These are phyloP conservation scores for Cyrtodaria siliqua DNA, from an alignment of 2,888 invertebrate genomes.

Conservation along the genomic window DNA sequence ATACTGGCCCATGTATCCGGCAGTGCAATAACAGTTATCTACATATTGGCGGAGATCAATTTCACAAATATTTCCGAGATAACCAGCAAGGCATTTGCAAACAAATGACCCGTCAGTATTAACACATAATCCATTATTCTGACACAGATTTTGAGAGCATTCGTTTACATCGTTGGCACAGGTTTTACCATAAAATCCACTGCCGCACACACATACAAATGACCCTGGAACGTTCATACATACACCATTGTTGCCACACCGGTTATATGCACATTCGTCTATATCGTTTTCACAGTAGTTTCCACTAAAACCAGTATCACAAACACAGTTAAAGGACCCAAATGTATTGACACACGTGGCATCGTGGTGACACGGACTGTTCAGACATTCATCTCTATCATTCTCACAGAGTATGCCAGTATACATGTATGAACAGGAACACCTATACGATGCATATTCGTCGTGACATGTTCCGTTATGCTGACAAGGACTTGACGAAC, in stretches of 20 bases:
- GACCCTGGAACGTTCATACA: conserved; percentile 7
- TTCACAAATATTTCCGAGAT: conserved; percentile 32
- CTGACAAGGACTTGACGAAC: background rate
- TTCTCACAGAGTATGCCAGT: background rate
- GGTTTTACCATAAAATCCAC: background rate
- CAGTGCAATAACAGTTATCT: conserved; percentile 15
- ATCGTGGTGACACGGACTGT: conserved; percentile 23
- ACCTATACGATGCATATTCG: background rate
- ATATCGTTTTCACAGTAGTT: background rate
- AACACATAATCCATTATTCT: conserved; percentile 25
- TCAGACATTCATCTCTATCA: conserved; percentile 42
- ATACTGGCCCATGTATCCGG: conserved; percentile 17
- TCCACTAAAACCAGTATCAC: background rate
- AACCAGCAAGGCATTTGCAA: conserved; percentile 37
- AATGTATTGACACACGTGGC: conserved; percentile 15
- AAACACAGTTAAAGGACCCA: background rate
- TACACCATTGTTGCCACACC: conserved; percentile 2
- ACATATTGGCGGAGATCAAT: conserved; percentile 25
- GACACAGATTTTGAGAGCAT: conserved; percentile 11
- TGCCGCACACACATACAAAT: background rate
- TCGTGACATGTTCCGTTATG: background rate
- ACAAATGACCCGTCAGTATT: conserved; percentile 17
- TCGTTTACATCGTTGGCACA: conserved; percentile 31
- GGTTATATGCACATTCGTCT: background rate
- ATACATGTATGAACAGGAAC: background rate